Percentiles rank a stretch among this genome's conserved stretches.
Conservation (phyloP, 1,140 invertebrate species). For the Conopomorpha cramerella region DNA sequence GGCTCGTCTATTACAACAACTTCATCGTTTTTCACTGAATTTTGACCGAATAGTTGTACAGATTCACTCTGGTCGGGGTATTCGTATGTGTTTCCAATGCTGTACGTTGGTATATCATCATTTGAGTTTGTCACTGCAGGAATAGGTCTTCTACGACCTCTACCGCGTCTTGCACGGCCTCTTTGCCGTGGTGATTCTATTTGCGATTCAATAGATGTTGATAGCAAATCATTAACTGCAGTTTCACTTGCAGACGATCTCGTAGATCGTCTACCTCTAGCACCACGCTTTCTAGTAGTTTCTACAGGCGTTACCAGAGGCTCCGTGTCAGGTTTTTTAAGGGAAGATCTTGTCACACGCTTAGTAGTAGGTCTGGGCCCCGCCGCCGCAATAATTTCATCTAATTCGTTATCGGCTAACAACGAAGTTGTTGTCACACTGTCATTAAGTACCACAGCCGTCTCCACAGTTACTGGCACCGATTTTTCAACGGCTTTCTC, state of each 20-base stretch:
- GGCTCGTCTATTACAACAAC: constrained; percentile 11
- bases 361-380: constrained; percentile 4
- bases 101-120: constrained; percentile 12
- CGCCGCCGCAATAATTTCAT: background rate
- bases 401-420: background rate
- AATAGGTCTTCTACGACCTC: background rate
- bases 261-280: constrained; percentile 7
- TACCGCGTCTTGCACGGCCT: too few relatives aligned
- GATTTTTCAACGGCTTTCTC: background rate
- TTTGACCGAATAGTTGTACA: constrained; percentile 19
- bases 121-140: background rate
- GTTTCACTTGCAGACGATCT: background rate
- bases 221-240: too few relatives aligned
- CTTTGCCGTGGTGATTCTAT: background rate
- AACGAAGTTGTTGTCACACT: background rate
- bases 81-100: constrained; percentile 32
- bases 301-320: background rate
- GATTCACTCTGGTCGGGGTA: constrained; percentile 23
- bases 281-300: constrained; percentile 5
- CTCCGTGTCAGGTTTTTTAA: background rate
- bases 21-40: constrained; percentile 3
- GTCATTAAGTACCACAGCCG: too few relatives aligned
- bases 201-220: too few relatives aligned
- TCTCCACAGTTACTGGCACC: too few relatives aligned
- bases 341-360: constrained; percentile 3